Evolutionary conservation across 2,888 invertebrate species (phyloP).

Genomic region (Trissolcus japonicus): DNA sequence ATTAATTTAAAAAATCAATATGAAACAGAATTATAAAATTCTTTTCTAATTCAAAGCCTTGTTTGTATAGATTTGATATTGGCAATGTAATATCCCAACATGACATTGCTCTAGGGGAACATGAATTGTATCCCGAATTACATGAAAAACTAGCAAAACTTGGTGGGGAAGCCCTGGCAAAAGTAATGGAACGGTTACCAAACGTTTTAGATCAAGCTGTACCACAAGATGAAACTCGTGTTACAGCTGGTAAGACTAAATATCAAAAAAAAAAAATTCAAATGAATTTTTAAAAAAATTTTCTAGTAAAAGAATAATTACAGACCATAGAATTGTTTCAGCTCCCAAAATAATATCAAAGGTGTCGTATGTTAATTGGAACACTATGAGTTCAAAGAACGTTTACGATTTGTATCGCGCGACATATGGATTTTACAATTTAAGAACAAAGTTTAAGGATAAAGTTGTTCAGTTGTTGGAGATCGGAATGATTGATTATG

Average conservation of each 20-base stretch:
- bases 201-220: conserved; percentile 78
- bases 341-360: conserved; percentile 84
- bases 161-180: conserved; percentile 83
- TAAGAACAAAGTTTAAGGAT: conserved; percentile 81
- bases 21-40: background rate
- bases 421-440: conserved; percentile 80
- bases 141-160: conserved; percentile 81
- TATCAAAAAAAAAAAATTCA: conserved; percentile 3
- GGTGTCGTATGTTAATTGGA: conserved; percentile 83
- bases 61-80: conserved; percentile 83
- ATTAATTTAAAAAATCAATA: background rate
- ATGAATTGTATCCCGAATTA: conserved; percentile 82
- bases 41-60: conserved; percentile 1
- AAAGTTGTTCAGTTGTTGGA: conserved; percentile 81
- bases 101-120: conserved; percentile 78
- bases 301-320: background rate
- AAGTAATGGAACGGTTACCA: conserved; percentile 81
- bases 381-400: conserved; percentile 79
- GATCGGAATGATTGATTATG: conserved; percentile 72
- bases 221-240: conserved; percentile 80
- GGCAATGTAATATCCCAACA: conserved; percentile 83
- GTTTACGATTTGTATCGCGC: conserved; percentile 86
- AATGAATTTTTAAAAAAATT: background rate
- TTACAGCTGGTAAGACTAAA: conserved; percentile 82
- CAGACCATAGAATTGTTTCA: conserved; percentile 73